Percentiles rank a stretch among this genome's conserved stretches.
phyloP scores from a whole-genome alignment of 2,888 invertebrate species.

The Tetrapedia diversipes region DNA sequence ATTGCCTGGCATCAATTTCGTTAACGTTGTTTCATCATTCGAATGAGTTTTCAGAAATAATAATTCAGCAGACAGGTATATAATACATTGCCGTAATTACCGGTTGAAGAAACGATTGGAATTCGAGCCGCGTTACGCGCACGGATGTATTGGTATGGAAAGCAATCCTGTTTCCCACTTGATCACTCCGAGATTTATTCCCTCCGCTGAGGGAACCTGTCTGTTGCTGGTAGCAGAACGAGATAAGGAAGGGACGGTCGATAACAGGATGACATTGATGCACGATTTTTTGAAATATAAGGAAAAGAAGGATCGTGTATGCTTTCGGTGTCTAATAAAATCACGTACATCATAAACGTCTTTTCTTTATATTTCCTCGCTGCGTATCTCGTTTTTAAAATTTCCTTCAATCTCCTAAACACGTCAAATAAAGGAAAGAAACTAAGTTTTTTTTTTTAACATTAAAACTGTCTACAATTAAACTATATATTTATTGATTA shows the following conservation, averaged over 20 bases:
- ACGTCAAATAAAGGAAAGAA: too few relatives aligned
- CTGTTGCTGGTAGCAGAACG: neutral
- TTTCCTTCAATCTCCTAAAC: too few relatives aligned
- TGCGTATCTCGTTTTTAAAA: neutral
- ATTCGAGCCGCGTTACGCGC: neutral
- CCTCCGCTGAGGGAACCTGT: neutral
- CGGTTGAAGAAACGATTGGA: neutral
- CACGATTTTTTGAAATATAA: conserved; percentile 29
- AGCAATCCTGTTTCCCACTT: conserved; percentile 16
- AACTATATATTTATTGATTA: too few relatives aligned
- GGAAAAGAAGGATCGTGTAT: conserved; percentile 1
- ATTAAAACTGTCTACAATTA: too few relatives aligned
- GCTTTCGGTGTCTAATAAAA: conserved; percentile 7
- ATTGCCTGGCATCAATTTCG: neutral
- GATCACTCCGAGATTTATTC: conserved; percentile 26
- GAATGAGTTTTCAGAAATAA: neutral
- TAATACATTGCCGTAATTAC: neutral
- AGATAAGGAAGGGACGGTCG: conserved; percentile 17
- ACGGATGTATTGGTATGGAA: conserved; percentile 2
- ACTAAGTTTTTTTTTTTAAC: too few relatives aligned
- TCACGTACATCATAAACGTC: neutral
- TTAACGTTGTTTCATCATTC: neutral
- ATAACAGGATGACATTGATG: conserved; percentile 26
- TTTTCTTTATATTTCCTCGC: neutral
- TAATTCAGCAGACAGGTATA: neutral